Conservation (phyloP, 2,888 invertebrate genomes). For the Empis livida region DNA sequence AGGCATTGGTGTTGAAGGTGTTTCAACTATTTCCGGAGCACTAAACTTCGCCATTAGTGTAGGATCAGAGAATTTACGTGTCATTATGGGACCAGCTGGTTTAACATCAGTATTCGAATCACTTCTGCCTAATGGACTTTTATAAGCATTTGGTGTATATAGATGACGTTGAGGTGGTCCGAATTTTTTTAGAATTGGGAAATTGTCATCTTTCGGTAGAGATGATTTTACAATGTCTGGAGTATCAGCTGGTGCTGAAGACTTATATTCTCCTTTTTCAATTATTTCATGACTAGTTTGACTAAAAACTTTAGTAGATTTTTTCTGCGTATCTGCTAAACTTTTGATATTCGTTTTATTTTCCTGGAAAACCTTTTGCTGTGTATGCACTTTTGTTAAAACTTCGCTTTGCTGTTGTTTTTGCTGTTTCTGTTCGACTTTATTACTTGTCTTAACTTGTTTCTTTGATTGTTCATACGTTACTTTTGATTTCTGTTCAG, state of each 20-base stretch:
- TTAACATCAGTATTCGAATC: not conserved
- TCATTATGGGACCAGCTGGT: not conserved
- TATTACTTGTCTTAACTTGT: not conserved
- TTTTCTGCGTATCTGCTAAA: conserved; percentile 2
- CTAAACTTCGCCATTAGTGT: conserved; percentile 8
- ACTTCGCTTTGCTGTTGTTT: conserved; percentile 11
- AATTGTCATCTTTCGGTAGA: conserved; percentile 28
- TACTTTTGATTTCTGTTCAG: not conserved
- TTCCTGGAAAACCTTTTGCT: conserved; percentile 18
- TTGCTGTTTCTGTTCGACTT: conserved; percentile 3
- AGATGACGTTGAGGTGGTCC: conserved; percentile 33
- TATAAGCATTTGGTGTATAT: conserved; percentile 32
- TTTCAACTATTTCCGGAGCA: conserved; percentile 28
- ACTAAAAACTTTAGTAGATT: not conserved
- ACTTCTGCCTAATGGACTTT: conserved; percentile 21
- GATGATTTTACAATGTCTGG: conserved; percentile 34
- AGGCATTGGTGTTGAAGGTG: conserved; percentile 27
- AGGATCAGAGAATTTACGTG: conserved; percentile 9
- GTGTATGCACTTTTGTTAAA: conserved; percentile 24
- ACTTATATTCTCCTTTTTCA: conserved; percentile 20
- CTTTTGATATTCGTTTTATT: conserved; percentile 14
- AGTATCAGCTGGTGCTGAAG: conserved; percentile 30
- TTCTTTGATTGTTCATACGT: not conserved
- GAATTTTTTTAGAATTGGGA: conserved; percentile 31
- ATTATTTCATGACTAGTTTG: conserved; percentile 9